A percentile compares a stretch with the other conserved stretches of the same genome.
These are phyloP conservation scores for Tragulus kanchil DNA, from an alignment of 2,113 vertebrate species.

Conservation along the genomic window DNA sequence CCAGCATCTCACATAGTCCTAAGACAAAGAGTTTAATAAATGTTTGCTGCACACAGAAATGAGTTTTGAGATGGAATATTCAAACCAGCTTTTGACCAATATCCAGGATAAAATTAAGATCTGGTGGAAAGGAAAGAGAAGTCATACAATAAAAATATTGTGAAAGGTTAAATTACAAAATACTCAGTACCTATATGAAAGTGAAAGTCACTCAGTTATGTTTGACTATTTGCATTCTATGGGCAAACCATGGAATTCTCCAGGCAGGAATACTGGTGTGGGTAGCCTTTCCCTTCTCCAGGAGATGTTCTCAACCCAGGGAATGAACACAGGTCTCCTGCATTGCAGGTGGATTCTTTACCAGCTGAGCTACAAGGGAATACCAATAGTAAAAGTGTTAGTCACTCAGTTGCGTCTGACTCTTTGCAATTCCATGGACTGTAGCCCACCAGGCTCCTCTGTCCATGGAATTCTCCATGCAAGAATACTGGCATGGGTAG, in stretches of 20 bases:
- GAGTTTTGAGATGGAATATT: background rate
- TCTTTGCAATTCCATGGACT: too few relatives aligned
- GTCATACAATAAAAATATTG: background rate
- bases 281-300: too few relatives aligned
- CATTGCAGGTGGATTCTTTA: background rate
- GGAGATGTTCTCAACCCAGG: too few relatives aligned
- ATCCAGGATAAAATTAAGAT: slow-evolving; percentile 26
- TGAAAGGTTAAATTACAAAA: background rate
- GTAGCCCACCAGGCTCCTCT: too few relatives aligned
- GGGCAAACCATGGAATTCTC: too few relatives aligned
- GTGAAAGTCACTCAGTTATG: background rate
- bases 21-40: background rate
- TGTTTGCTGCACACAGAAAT: background rate
- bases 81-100: slow-evolving; percentile 1
- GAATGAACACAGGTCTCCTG: background rate
- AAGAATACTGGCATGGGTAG: too few relatives aligned
- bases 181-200: background rate
- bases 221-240: background rate
- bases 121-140: background rate
- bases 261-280: too few relatives aligned
- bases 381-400: background rate
- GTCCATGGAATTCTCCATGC: too few relatives aligned
- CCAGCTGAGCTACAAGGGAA: background rate
- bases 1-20: background rate
- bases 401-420: too few relatives aligned